Conservation (phyloP, 2,113 vertebrate species). For the Chloebia gouldiae region DNA sequence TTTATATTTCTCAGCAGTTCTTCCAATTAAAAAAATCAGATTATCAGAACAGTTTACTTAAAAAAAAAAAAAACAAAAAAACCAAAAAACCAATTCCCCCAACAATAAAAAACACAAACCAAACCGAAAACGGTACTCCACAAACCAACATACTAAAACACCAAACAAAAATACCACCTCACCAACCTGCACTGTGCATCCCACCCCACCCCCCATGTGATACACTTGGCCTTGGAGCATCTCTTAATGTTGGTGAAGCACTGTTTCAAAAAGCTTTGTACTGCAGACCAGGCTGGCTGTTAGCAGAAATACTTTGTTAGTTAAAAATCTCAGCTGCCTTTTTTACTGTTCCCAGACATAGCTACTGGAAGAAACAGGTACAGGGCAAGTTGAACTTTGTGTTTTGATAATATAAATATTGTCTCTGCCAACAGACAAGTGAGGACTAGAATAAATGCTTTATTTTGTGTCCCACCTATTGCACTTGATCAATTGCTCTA, state of each 20-base stretch:
- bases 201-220: accelerated
- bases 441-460: not conserved
- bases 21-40: not conserved
- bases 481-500: not conserved
- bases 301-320: not conserved
- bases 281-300: not conserved
- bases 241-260: not conserved
- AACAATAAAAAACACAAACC: not conserved
- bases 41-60: not conserved
- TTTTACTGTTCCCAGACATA: not conserved
- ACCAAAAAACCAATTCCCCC: not conserved
- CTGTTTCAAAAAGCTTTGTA: not conserved
- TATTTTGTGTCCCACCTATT: not conserved
- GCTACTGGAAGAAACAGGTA: not conserved
- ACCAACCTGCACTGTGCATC: not conserved
- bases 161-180: not conserved
- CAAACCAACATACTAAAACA: not conserved
- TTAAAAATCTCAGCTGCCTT: not conserved
- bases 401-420: not conserved
- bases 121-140: no score
- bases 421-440: not conserved
- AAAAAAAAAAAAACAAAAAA: not conserved
- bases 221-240: not conserved
- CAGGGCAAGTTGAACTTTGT: not conserved
- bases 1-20: not conserved